A percentile compares a stretch with the other conserved stretches of the same genome.
Evolutionary conservation across 2,113 vertebrate species (phyloP).

Genomic region (Cromileptes altivelis): DNA sequence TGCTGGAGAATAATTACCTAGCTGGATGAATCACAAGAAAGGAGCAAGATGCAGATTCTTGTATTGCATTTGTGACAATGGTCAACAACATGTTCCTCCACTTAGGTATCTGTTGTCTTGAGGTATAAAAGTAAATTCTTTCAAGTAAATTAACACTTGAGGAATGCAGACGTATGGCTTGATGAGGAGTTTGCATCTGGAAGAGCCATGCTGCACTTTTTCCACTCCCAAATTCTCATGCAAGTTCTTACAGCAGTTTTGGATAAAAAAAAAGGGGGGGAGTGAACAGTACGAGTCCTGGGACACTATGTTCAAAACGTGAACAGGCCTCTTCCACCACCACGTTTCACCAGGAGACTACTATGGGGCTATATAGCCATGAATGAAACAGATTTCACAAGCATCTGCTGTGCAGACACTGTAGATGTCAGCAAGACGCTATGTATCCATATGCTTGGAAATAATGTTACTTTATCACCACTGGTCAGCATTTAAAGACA

Average conservation of each 20-base stretch:
- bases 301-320: conserved; percentile 50
- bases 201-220: not conserved
- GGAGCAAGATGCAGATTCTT: not conserved
- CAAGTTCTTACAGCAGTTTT: conserved; percentile 10
- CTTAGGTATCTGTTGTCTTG: not conserved
- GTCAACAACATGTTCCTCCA: not conserved
- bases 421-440: not conserved
- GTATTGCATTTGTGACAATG: not conserved
- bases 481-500: not conserved
- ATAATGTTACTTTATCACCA: not conserved
- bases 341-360: not conserved
- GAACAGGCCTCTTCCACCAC: not conserved
- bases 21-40: not conserved
- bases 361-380: not conserved
- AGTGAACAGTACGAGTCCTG: conserved; percentile 5
- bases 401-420: conserved; percentile 9
- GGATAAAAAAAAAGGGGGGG: not conserved
- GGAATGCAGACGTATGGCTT: not conserved
- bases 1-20: not conserved
- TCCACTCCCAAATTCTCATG: not conserved
- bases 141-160: not conserved
- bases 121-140: not conserved
- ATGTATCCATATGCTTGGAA: not conserved
- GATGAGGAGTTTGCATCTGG: not conserved
- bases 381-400: conserved; percentile 6